Evolutionary conservation across 2,888 invertebrate genomes (phyloP).

Genomic region (Drosophila cracens): DNA sequence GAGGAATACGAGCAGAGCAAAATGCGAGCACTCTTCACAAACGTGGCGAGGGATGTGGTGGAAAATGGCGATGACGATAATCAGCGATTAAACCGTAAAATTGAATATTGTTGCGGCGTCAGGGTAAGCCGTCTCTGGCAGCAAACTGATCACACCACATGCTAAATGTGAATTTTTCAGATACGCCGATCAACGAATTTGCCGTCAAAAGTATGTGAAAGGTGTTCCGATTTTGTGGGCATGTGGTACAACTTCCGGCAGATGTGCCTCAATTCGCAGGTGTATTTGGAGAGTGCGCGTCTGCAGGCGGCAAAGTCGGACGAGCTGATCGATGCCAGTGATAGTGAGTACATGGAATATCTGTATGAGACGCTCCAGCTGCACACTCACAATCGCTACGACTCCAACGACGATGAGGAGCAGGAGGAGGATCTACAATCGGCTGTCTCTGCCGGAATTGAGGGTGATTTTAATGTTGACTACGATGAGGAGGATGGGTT

Average conservation of each 20-base stretch:
- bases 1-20: conserved; percentile 17
- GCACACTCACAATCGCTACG: background rate
- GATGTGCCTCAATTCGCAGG: conserved; percentile 81
- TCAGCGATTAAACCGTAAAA: conserved; percentile 37
- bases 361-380: conserved; percentile 55
- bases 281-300: conserved; percentile 69
- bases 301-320: conserved; percentile 29
- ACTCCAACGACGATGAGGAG: conserved; percentile 16
- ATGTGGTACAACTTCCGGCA: conserved; percentile 82
- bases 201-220: conserved; percentile 74
- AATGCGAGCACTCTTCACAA: conserved; percentile 36
- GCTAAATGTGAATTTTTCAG: conserved; percentile 8
- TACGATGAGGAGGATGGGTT: conserved; percentile 44
- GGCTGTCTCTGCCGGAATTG: conserved; percentile 9
- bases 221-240: conserved; percentile 75
- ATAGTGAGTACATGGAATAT: conserved; percentile 56
- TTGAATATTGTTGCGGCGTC: conserved; percentile 79
- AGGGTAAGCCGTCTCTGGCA: conserved; percentile 44
- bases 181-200: conserved; percentile 50
- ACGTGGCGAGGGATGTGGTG: background rate
- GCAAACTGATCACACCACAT: too few species aligned
- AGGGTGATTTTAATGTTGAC: conserved; percentile 31
- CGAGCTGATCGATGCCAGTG: conserved; percentile 42
- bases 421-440: background rate
- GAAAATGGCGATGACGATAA: conserved; percentile 17